phyloP scores from a whole-genome alignment of 2,888 invertebrate species.

The Megastigmus dorsalis region DNA sequence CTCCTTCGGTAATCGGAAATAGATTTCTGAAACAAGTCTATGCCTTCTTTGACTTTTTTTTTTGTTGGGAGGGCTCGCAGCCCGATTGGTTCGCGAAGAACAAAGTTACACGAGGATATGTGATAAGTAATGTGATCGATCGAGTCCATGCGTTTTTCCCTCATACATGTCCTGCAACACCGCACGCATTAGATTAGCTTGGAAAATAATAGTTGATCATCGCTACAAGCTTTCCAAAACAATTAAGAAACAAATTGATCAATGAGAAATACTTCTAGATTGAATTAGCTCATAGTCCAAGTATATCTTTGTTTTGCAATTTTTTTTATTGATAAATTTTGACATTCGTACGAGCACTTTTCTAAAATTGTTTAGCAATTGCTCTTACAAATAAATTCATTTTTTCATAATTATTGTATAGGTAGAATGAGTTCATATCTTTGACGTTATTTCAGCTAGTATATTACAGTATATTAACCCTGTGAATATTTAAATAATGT shows the following conservation, averaged over 20 bases:
- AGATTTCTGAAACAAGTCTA: slow-evolving; percentile 4
- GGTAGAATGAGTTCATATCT: no score
- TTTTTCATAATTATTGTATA: no score
- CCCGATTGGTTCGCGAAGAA: neutral
- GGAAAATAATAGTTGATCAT: neutral
- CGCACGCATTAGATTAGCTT: neutral
- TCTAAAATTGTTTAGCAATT: no score
- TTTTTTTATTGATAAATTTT: no score
- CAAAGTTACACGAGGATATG: neutral
- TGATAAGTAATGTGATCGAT: neutral
- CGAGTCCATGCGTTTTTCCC: neutral
- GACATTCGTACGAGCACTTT: no score
- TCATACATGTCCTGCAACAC: neutral
- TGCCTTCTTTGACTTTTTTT: neutral
- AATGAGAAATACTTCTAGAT: neutral
- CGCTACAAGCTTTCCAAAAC: neutral
- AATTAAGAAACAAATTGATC: neutral
- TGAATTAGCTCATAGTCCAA: no score
- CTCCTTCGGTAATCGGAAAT: slow-evolving; percentile 2
- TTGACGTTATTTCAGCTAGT: no score
- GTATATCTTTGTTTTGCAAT: no score
- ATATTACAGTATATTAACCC: no score
- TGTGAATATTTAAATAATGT: no score
- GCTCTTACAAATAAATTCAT: no score
- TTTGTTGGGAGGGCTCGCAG: neutral